Conservation (phyloP, 2,888 invertebrate species). For the Clitarchus hookeri region DNA sequence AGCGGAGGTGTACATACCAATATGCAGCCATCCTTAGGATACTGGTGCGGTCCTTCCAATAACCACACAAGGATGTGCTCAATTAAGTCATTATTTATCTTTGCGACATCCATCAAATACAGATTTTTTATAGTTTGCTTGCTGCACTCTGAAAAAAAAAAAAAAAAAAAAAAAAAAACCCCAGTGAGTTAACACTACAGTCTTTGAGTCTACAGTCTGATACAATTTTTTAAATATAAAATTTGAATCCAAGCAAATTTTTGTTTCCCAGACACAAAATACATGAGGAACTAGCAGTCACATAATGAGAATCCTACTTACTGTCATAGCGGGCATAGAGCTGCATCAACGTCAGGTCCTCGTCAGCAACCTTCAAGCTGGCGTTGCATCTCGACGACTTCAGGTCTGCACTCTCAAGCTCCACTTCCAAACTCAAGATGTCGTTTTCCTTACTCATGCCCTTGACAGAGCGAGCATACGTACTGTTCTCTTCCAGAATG, state of each 20-base stretch:
- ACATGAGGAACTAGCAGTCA: constrained; percentile 10
- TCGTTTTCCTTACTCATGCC: constrained; percentile 55
- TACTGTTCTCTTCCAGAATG: constrained; percentile 65
- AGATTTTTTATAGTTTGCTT: constrained; percentile 71
- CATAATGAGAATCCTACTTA: constrained; percentile 43
- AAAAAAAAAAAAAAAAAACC: neutral
- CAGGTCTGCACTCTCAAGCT: constrained; percentile 67
- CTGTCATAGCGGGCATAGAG: constrained; percentile 68
- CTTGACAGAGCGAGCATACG: constrained; percentile 67
- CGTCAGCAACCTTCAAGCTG: constrained; percentile 68
- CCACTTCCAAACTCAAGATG: constrained; percentile 58
- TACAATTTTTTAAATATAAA: too few species aligned
- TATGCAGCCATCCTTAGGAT: constrained; percentile 74
- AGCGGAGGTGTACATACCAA: constrained; percentile 54
- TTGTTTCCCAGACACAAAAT: too few species aligned
- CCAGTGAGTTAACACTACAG: too few species aligned
- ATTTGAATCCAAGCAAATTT: too few species aligned
- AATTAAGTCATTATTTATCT: constrained; percentile 77
- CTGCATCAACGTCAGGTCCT: constrained; percentile 70
- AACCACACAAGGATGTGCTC: constrained; percentile 73
- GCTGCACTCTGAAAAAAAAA: constrained; percentile 57
- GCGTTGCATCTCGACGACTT: constrained; percentile 62
- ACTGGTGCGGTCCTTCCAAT: constrained; percentile 69
- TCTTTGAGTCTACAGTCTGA: too few species aligned
- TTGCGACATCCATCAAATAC: constrained; percentile 75